Evolutionary conservation across 2,888 invertebrate species (phyloP).

Genomic region (Hypena proboscidalis): DNA sequence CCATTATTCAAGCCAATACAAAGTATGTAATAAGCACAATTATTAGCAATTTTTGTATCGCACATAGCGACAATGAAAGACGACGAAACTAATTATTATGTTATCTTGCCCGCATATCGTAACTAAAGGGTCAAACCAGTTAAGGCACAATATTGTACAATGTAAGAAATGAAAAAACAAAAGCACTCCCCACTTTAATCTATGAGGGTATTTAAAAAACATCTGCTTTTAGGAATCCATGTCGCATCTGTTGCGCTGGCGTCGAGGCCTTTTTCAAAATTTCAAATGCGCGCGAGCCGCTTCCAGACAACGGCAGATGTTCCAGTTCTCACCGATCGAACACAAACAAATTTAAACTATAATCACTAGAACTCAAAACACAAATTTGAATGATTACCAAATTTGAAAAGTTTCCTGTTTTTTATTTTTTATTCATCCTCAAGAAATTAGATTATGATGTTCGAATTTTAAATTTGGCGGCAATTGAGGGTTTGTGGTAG

Average conservation of each 20-base stretch:
- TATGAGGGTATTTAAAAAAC: conserved; percentile 81
- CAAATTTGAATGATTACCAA: conserved; percentile 21
- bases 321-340: conserved; percentile 41
- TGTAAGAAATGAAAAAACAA: conserved; percentile 73
- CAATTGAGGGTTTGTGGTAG: conserved; percentile 67
- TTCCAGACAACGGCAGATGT: conserved; percentile 78
- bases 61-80: conserved; percentile 51
- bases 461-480: conserved; percentile 78
- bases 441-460: conserved; percentile 79
- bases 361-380: conserved; percentile 33
- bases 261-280: conserved; percentile 76
- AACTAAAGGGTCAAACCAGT: conserved; percentile 70
- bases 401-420: conserved; percentile 43
- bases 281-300: conserved; percentile 78
- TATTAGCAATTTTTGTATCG: conserved; percentile 53
- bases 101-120: conserved; percentile 77
- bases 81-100: conserved; percentile 65
- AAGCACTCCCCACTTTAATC: conserved; percentile 74
- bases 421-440: conserved; percentile 48
- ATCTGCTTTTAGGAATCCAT: conserved; percentile 83
- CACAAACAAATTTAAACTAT: conserved; percentile 45
- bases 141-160: conserved; percentile 74
- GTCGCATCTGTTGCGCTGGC: conserved; percentile 80
- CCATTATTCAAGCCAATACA: conserved; percentile 28
- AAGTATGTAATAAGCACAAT: conserved; percentile 40